phyloP scores from a whole-genome alignment of 2,888 invertebrate genomes.

The Dinocampus coccinellae region DNA sequence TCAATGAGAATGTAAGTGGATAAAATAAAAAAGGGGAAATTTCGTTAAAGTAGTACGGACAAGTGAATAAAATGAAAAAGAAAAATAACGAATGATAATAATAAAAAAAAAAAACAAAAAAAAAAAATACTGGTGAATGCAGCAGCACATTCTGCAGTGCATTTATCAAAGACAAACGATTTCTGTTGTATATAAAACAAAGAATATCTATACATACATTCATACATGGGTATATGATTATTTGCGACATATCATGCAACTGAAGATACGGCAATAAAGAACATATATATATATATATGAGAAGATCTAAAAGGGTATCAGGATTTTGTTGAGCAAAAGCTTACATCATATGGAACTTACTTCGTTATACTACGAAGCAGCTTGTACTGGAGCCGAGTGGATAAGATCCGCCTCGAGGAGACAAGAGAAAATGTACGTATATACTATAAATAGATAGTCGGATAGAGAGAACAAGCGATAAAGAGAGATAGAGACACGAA shows the following conservation, averaged over 20 bases:
- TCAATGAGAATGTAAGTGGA: neutral
- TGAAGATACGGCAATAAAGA: neutral
- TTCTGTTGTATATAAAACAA: constrained; percentile 19
- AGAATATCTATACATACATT: constrained; percentile 8
- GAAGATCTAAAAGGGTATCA: neutral
- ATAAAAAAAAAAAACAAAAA: constrained; percentile 16
- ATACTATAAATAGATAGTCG: neutral
- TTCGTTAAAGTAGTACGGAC: neutral
- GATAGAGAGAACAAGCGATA: neutral
- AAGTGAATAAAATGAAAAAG: neutral
- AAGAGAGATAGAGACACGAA: neutral
- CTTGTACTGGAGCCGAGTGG: neutral
- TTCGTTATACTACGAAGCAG: constrained; percentile 6
- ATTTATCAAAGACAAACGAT: constrained; percentile 27
- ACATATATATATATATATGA: neutral
- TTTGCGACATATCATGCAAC: neutral
- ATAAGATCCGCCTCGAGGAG: neutral
- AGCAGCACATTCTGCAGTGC: constrained; percentile 20
- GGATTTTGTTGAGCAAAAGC: constrained; percentile 11
- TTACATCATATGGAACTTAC: constrained; percentile 16
- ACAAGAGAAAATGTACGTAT: neutral
- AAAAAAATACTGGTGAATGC: constrained; percentile 8
- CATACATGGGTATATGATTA: neutral
- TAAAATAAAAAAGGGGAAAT: neutral
- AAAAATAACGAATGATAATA: constrained; percentile 10